Evolutionary conservation across 2,888 invertebrate species (phyloP), one percentile per base, ranked within the genome.

Genomic region (Hybos culiciformis): DNA sequence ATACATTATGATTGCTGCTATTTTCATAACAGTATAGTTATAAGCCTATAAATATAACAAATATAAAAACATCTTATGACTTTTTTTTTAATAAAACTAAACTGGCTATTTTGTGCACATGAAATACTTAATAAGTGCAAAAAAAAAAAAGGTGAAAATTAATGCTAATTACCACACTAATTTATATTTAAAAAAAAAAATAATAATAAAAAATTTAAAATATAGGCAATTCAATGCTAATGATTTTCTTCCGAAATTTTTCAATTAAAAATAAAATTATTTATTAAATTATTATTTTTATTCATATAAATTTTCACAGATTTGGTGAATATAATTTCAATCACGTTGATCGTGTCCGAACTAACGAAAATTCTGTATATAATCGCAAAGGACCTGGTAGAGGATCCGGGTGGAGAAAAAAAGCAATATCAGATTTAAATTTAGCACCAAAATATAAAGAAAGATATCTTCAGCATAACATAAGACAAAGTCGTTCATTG

Each of bases 351-450:
- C 62, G 67, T 43, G 66, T 67, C 43, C 66, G 67, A 46, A 48
- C 64, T 48, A 55, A 55, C 43, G 60, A 62, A 49, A 58, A 53
- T 49, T 52, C 57, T 48, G 49, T 55, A 46, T 54, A 56, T 53
- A 44, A 53, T 44, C 50, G 56, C 20, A 56, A 56, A 37, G 58
- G 59, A 36, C 57, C 54, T 44, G 51, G 54, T 42, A 57, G 63
- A 19, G 62, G 62, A 47, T 62, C 62, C 54, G 67, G 68, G 53
- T 68, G 62, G 69, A 63, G 62, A 50, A 67, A 62, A 53, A 65
- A 60, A 54, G 67, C 62, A 54, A 54, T 65, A 39, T 63, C 68
- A 56, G 70, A 72, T 66, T 68, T 71, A 62, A 70, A 71, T 69
- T 69, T 70, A 61, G 70, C 69, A 64, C 50, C 53, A 41, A 8